Base-by-base conservation (phyloP, 1,140 invertebrate species). In the Heliconius hewitsoni region DNA sequence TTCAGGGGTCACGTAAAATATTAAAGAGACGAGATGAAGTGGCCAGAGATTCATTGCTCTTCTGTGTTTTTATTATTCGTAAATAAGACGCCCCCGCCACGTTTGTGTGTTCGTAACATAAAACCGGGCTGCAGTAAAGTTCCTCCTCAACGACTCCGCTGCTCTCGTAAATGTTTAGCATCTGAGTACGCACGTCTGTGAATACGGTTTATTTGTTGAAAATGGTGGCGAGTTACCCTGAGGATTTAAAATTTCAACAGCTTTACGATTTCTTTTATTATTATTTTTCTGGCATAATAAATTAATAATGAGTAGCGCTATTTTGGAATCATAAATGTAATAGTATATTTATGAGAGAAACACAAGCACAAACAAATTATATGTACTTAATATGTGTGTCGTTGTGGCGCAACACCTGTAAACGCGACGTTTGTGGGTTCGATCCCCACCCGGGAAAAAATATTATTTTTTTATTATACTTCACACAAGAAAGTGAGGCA, bases 1-100 rank as follows among this genome's bases (percentile, higher is more conserved):
- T 93, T 94, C 90, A 90, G 90, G 87, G 93, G 93, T 94, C 92
- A 94, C 93, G 93, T 94, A 94, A 94, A 94, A 94, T 94, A 94
- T 94, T 94, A 94, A 94, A 93, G 89, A 91, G 90, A 87, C 89
- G 87, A 89, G 86, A 93, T 93, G 92, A 93, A 93, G 91, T 94
- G 88, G 92, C 91, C 91, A 92, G 90, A 91, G 92, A 93, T 92
- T 93, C 91, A 92, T 91, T 90, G 89, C 91, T 90, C 89, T 92
- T 92, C 90, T 88, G 89, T 93, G 92, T 93, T 94, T 94, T 94
- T 94, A 94, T 93, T 93, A 94, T 94, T 90, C 93, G 88, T 93
- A 92, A 93, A 92, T 93, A 93, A 91, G 90, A 89, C 85, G 85
- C 85, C 83, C 83, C 85, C 83, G 81, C 88, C 90, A 90, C 90